Evolutionary conservation across 2,888 invertebrate genomes (phyloP), one percentile per base, ranked within the genome.

Genomic region (Lasioglossum malachurum): DNA sequence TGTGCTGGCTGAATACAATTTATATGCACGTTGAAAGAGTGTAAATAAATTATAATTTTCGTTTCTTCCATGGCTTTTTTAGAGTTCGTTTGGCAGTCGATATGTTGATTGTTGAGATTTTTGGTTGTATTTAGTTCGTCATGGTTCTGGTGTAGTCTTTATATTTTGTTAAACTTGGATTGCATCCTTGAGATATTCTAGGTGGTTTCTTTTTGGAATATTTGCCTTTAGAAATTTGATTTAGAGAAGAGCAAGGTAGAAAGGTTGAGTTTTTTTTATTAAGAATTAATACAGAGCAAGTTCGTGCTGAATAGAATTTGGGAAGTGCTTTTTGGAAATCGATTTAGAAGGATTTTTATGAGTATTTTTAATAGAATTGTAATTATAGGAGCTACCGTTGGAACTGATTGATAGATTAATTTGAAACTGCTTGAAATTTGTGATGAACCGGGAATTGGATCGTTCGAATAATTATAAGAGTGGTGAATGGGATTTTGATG

Each of bases 361-460:
- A n/a, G 57, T 12, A 57, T n/a, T n/a, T n/a, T 57, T 57, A 57
- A 57, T 57, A n/a, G n/a, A 57, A 57, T 1, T n/a, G 57, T 57
- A 57, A 57, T 57, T 57, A 57, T 57, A 57, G n/a, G n/a, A 57
- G 12, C 57, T n/a, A 57, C 12, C n/a, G n/a, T 57, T 57, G n/a
- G 12, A 74, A 14, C 7, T 75, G 53, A 75, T 38, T 23, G 57
- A 57, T 57, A n/a, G 57, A 57, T 72, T 44, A 72, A 44, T 44
- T 44, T 27, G 41, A 27, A 57, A 57, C 57, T 57, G 27, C 44
- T 72, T 72, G 44, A 14, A 72, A 72, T 72, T 72, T 72, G 72
- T 10, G 44, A 44, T 72, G 72, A 72, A 16, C 16, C 27, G 44
- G 27, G 27, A 72, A 72, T 27, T 72, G 72, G 27, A 19, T 72